A percentile compares a stretch with the other conserved stretches of the same genome.
These are phyloP conservation scores for Falcunculus frontatus DNA, from an alignment of 2,113 vertebrate species.

Conservation along the genomic window DNA sequence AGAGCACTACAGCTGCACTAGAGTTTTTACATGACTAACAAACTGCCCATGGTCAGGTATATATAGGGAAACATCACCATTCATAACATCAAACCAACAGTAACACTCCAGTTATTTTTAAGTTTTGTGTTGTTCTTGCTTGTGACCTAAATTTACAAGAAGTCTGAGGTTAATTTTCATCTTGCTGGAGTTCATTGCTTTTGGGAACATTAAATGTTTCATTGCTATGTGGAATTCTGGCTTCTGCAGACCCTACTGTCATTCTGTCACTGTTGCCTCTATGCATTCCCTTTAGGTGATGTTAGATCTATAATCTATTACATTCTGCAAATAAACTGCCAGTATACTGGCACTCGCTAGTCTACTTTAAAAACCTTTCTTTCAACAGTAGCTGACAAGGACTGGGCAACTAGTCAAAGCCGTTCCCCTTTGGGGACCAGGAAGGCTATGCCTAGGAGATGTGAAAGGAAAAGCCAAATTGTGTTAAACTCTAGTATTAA, in stretches of 20 bases:
- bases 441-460: neutral
- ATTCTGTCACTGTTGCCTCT: neutral
- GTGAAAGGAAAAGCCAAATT: conserved; percentile 2
- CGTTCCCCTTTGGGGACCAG: neutral
- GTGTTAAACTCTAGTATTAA: neutral
- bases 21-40: neutral
- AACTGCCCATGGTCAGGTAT: neutral
- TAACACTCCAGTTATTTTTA: neutral
- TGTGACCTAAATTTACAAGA: conserved; percentile 6
- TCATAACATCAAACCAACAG: neutral
- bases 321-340: neutral
- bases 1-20: neutral
- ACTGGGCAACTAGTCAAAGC: conserved; percentile 32
- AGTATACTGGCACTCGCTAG: neutral
- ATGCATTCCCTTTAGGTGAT: neutral
- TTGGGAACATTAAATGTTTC: neutral
- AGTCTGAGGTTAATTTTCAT: neutral
- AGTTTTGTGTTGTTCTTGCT: neutral
- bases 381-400: conserved; percentile 23
- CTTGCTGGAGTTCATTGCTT: neutral
- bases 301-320: conserved; percentile 24
- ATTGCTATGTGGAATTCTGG: neutral
- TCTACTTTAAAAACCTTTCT: neutral
- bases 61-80: neutral
- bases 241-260: neutral